Evolutionary conservation across 2,888 invertebrate species (phyloP).

Genomic region (Ormia ochracea): DNA sequence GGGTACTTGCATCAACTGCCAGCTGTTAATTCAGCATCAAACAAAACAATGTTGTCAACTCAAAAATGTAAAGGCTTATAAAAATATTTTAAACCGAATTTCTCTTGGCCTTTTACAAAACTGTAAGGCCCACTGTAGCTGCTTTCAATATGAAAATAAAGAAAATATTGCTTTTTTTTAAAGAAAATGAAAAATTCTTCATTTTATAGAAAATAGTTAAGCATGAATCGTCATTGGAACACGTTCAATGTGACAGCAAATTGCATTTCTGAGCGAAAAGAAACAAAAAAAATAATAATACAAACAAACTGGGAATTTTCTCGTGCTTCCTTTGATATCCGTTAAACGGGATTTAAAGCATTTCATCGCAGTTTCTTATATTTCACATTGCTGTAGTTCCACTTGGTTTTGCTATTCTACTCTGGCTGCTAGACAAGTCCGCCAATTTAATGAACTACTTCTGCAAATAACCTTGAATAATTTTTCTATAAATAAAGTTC

Average conservation of each 20-base stretch:
- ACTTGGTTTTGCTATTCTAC: background rate
- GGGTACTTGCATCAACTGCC: too few species aligned
- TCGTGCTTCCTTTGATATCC: too few species aligned
- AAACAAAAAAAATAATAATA: too few species aligned
- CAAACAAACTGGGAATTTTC: too few species aligned
- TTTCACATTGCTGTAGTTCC: background rate
- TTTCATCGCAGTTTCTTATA: background rate
- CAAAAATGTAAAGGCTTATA: too few species aligned
- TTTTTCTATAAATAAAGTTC: background rate
- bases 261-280: background rate
- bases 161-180: background rate
- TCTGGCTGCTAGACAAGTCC: background rate
- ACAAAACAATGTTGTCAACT: too few species aligned
- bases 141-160: too few species aligned
- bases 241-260: background rate
- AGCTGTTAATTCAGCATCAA: too few species aligned
- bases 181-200: background rate
- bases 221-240: background rate
- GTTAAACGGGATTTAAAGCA: too few species aligned
- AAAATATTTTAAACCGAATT: too few species aligned
- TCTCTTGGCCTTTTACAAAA: too few species aligned
- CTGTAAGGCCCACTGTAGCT: too few species aligned
- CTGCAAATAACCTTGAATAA: slow-evolving; percentile 13
- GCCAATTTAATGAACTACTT: background rate
- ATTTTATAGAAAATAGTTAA: background rate